phyloP scores from a whole-genome alignment of 2,888 invertebrate genomes.

The Adelognathus sp. region DNA sequence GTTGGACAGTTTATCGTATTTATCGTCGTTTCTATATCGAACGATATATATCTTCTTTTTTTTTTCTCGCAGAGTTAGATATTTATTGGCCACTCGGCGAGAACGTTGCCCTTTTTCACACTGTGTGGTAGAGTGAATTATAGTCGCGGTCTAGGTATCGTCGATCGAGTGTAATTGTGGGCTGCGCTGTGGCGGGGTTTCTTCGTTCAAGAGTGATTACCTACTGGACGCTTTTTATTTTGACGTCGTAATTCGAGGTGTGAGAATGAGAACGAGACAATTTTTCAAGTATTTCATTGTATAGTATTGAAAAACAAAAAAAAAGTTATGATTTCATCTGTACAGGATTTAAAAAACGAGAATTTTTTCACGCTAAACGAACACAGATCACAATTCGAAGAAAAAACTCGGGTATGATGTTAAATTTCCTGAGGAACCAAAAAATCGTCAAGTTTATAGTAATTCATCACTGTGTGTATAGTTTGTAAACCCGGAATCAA shows the following conservation, averaged over 20 bases:
- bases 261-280: not conserved
- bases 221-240: constrained; percentile 1
- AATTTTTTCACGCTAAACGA: no score
- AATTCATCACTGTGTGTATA: no score
- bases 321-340: not conserved
- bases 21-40: constrained; percentile 14
- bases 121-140: constrained; percentile 13
- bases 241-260: constrained; percentile 25
- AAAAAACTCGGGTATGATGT: no score
- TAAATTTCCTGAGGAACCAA: no score
- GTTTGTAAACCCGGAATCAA: no score
- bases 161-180: not conserved
- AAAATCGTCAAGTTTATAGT: no score
- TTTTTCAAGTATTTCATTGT: not conserved
- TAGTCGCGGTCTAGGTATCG: constrained; percentile 3
- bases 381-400: no score
- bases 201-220: not conserved
- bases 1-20: constrained; percentile 12
- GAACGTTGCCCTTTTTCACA: constrained; percentile 37
- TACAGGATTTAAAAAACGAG: not conserved
- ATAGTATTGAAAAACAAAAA: not conserved
- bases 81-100: constrained; percentile 48
- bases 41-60: constrained; percentile 28
- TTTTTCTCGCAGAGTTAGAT: constrained; percentile 2
- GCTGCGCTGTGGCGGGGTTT: not conserved